Evolutionary conservation across 2,797 vertebrate genomes (phyloP).

Genomic region (Echiichthys vipera): DNA sequence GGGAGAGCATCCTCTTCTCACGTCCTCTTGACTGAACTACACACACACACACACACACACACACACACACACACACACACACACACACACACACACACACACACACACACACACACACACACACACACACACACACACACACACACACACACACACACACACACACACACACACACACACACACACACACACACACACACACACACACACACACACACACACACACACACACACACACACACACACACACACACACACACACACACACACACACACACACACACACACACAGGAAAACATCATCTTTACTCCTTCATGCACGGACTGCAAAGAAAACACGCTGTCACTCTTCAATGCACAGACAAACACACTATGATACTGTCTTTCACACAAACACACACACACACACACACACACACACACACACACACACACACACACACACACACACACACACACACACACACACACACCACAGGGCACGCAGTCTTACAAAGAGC

Average conservation of each 20-base stretch:
- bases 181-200: constrained; percentile 33
- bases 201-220: constrained; percentile 40
- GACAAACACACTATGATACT: no score
- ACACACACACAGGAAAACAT: constrained; percentile 43
- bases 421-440: constrained; percentile 29
- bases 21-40: constrained; percentile 56
- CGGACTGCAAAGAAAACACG: no score
- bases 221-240: constrained; percentile 25
- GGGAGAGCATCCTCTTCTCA: constrained; percentile 64
- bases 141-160: constrained; percentile 34
- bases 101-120: constrained; percentile 23
- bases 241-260: no score
- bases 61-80: constrained; percentile 28
- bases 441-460: constrained; percentile 22
- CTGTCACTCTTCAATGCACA: no score
- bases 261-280: constrained; percentile 26
- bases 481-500: constrained; percentile 28
- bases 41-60: constrained; percentile 40
- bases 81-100: constrained; percentile 23
- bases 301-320: constrained; percentile 36
- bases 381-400: no score
- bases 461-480: constrained; percentile 29
- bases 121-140: constrained; percentile 22
- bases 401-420: no score
- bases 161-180: constrained; percentile 30